Base-by-base conservation (phyloP, 2,113 vertebrate genomes). In the Psettodes erumei region DNA sequence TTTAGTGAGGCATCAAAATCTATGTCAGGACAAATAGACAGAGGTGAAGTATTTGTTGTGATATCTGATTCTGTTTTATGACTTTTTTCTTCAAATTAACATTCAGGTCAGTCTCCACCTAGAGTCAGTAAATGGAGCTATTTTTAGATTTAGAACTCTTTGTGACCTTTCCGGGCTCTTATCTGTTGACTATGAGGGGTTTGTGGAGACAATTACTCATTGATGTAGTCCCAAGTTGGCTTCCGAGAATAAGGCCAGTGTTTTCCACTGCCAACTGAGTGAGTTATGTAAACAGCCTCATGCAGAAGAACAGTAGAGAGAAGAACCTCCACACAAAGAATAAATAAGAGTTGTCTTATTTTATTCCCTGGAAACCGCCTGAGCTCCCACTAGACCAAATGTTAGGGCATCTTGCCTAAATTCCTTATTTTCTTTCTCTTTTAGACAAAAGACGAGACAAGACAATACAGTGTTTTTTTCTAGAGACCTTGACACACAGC, bases 201-300 rank as follows among this genome's bases (percentile, higher is more conserved):
- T 79, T 75, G 63, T 62, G 54, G 69, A 90, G 56, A 83, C 74
- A 73, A 71, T 86, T 85, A 88, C 48, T 84, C 75, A 87, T 56
- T 75, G 75, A 89, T 87, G 79, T 37, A 64, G 54, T 86, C 75
- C 81, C 69, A 77, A 47, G 77, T 69, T 74, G 71, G 80, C 50
- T 81, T 67, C 38, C 58, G 67, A 84, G 78, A 83, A 79, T 71
- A 60, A 80, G 73, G 70, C 65, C 82, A 62, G 18, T 50, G 50
- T 48, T 82, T n/a, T 35, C 32, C 53, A 47, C 79, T 79, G 84
- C 84, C 81, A 88, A 81, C 28, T 55, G 30, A 84, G 65, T 35
- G 56, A 71, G 60, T 84, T 86, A 79, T 30, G 48, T 79, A 84
- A 88, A 86, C 77, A 71, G 62, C 16, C 58, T 6, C 47, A 68